phyloP scores from a whole-genome alignment of 2,888 invertebrate species.

The Tromatobia lineatoria region DNA sequence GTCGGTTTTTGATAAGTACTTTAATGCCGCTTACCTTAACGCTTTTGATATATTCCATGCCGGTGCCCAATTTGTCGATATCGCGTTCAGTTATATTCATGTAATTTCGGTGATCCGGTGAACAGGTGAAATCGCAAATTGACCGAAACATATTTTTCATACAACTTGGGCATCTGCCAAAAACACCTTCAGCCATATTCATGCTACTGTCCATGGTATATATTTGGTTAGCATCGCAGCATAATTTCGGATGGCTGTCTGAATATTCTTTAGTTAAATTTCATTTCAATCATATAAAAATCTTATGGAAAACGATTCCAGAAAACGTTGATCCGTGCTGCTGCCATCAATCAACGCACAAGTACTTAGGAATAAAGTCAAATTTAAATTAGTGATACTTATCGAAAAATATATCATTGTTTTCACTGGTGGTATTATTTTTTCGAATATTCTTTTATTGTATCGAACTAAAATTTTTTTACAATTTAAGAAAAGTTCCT shows the following conservation, averaged over 20 bases:
- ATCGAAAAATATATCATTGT: no score
- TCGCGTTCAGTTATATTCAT: slow-evolving; percentile 81
- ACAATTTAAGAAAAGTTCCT: no score
- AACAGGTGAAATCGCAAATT: slow-evolving; percentile 94
- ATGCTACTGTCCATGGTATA: slow-evolving; percentile 87
- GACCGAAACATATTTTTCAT: slow-evolving; percentile 91
- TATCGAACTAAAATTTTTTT: no score
- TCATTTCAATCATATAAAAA: neutral
- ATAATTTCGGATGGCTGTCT: slow-evolving; percentile 86
- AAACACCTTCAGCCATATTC: slow-evolving; percentile 89
- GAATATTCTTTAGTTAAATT: slow-evolving; percentile 43
- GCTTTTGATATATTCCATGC: slow-evolving; percentile 67
- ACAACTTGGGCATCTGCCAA: slow-evolving; percentile 94
- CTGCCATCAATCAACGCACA: no score
- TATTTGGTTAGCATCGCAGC: slow-evolving; percentile 88
- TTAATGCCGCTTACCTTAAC: slow-evolving; percentile 68
- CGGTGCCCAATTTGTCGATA: neutral
- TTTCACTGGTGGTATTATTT: no score
- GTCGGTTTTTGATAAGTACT: neutral
- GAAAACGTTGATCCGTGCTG: no score
- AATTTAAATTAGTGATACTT: no score
- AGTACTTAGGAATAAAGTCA: no score
- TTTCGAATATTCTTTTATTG: no score
- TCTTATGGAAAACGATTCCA: neutral
- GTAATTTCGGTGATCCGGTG: slow-evolving; percentile 90